A percentile compares a stretch with the other conserved stretches of the same genome.
Evolutionary conservation across 2,888 invertebrate species (phyloP).

Genomic region (Branchellion lobata): DNA sequence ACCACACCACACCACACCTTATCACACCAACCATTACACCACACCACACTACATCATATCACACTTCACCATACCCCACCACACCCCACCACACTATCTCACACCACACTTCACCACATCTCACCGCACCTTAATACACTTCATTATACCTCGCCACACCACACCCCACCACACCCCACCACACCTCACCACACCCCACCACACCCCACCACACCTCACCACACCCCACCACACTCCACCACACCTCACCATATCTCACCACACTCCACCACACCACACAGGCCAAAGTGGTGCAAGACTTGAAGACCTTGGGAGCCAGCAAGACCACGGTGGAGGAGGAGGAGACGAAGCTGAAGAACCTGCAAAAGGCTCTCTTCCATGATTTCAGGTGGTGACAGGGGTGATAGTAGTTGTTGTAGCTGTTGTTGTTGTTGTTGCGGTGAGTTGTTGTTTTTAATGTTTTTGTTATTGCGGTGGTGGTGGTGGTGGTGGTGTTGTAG

Average conservation of each 20-base stretch:
- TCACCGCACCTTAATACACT: slow-evolving; percentile 63
- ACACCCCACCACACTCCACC: no score
- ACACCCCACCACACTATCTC: slow-evolving; percentile 61
- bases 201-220: no score
- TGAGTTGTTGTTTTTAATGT: no score
- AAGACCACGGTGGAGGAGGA: slow-evolving; percentile 88
- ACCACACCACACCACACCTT: neutral
- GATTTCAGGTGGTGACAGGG: slow-evolving; percentile 72
- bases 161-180: no score
- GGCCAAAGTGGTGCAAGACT: slow-evolving; percentile 66
- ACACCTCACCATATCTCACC: neutral
- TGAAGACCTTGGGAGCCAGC: slow-evolving; percentile 76
- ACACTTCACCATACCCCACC: slow-evolving; percentile 63
- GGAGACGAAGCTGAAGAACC: slow-evolving; percentile 83
- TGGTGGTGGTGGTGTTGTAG: no score
- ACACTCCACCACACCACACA: slow-evolving; percentile 65
- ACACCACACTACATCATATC: neutral
- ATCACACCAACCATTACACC: slow-evolving; percentile 81
- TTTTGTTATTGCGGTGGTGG: no score
- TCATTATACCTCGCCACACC: no score
- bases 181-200: no score
- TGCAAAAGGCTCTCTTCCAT: slow-evolving; percentile 90
- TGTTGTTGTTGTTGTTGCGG: no score
- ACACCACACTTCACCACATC: slow-evolving; percentile 60
- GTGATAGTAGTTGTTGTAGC: no score